Percentiles rank a stretch among this genome's conserved stretches.
Conservation (phyloP, 2,888 invertebrate species). For the Rhyacophila evoluta region DNA sequence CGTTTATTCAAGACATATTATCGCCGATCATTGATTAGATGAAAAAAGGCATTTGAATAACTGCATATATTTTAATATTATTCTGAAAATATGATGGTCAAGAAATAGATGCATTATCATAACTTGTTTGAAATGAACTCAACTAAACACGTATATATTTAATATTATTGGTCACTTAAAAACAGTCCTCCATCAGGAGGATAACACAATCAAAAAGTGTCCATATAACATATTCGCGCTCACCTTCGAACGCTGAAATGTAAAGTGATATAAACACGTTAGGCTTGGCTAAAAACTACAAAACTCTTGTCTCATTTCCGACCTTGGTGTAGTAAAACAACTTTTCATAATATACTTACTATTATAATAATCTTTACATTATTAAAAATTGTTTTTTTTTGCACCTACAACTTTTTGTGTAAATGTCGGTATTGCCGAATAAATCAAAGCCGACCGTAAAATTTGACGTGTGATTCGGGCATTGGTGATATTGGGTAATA, state of each 20-base stretch:
- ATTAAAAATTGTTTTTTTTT: not conserved
- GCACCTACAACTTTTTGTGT: not conserved
- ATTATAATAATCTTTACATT: not conserved
- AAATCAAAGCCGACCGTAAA: too few species aligned
- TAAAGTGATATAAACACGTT: not conserved
- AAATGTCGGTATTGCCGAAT: too few species aligned
- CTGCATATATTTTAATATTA: too few species aligned
- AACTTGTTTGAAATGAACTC: too few species aligned
- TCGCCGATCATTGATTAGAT: too few species aligned
- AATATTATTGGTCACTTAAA: not conserved
- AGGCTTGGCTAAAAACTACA: not conserved
- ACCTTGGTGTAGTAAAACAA: slow-evolving; percentile 8
- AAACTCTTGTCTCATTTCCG: slow-evolving; percentile 16
- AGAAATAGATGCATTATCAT: too few species aligned
- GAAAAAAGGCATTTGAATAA: too few species aligned
- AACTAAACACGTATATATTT: not conserved
- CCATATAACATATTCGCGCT: slow-evolving; percentile 11
- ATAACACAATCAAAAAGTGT: slow-evolving; percentile 8
- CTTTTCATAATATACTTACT: slow-evolving; percentile 13
- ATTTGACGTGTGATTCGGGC: too few species aligned
- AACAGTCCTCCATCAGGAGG: not conserved
- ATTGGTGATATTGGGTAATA: too few species aligned
- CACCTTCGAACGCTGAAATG: not conserved
- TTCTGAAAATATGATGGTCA: too few species aligned
- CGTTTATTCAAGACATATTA: too few species aligned